A percentile compares a stretch with the other conserved stretches of the same genome.
These are phyloP conservation scores for Tachystola acroxantha DNA, from an alignment of 2,888 invertebrate genomes.

Conservation along the genomic window DNA sequence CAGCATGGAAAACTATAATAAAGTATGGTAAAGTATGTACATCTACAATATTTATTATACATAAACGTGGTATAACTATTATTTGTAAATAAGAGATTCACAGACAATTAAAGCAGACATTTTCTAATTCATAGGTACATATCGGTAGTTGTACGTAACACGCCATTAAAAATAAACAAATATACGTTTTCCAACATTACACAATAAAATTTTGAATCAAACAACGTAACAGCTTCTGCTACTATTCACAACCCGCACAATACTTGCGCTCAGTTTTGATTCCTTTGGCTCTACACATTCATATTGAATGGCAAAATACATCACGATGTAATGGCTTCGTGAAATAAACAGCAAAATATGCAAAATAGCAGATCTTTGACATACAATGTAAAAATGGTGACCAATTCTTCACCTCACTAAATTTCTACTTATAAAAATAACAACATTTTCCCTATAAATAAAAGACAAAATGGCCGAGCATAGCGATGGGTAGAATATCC, in stretches of 20 bases:
- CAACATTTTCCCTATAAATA: constrained; percentile 25
- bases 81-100: neutral
- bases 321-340: neutral
- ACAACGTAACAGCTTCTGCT: constrained; percentile 50
- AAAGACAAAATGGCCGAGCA: constrained; percentile 20
- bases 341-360: neutral
- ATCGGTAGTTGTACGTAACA: neutral
- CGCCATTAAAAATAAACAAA: neutral
- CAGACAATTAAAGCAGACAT: neutral
- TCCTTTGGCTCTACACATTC: constrained; percentile 52
- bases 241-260: constrained; percentile 58
- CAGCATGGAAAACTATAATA: too few relatives aligned
- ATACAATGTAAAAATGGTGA: constrained; percentile 29
- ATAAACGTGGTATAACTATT: neutral
- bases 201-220: constrained; percentile 63
- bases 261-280: constrained; percentile 47
- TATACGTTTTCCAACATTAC: constrained; percentile 35
- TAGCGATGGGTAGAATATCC: neutral
- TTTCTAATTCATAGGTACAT: neutral
- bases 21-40: too few relatives aligned
- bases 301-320: constrained; percentile 23
- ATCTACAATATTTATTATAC: too few relatives aligned
- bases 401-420: constrained; percentile 19
- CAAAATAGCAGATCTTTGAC: constrained; percentile 19
- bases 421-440: constrained; percentile 31